Evolutionary conservation across 2,888 invertebrate species (phyloP), one percentile per base, ranked within the genome.

Genomic region (Desoria tigrina): DNA sequence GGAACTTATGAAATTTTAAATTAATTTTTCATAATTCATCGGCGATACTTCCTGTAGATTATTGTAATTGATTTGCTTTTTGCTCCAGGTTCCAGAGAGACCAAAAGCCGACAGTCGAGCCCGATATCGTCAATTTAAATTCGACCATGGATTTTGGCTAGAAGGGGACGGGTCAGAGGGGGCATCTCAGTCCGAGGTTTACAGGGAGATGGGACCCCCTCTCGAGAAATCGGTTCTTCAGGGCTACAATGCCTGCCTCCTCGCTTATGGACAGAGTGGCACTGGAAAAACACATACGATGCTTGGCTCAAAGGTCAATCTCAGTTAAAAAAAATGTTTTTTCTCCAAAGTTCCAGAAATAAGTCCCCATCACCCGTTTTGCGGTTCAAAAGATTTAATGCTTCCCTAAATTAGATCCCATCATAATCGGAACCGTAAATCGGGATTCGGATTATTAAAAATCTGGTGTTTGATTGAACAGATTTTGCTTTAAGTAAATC

Each of bases 121-220:
- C 50, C 61, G 76, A 23, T 72, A 64, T 55, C 72, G 76, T 3
- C 72, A 73, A 55, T 76, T 76, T 61, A 66, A 73, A 18, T 72
- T 76, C 51, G 76, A 76, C 45, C 74, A 74, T 50, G 71, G 64
- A 11, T 76, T 76, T 57, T 72, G 74, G 73, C 65, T 76, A 3
- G 42, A 63, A 18, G 65, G 63, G 2, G 57, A 42, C 16, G 66
- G 61, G n/a, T 53, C 54, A 27, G 65, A 63, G 26, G 73, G 71
- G 28, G 73, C 76, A 9, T 49, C 55, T 14, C 76, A 76, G 45
- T 61, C 67, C 18, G 69, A 87, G 87, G 83, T 90, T 58, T 90
- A 87, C 78, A 82, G 85, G 63, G 84, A 84, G 37, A 82, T 90
- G 66, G 89, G 89, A 2, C 82, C 82, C 26, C 84, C 86, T 56